A percentile compares a stretch with the other conserved stretches of the same genome.
Conservation (phyloP, 2,888 invertebrate genomes). For the Colostygia pectinataria region DNA sequence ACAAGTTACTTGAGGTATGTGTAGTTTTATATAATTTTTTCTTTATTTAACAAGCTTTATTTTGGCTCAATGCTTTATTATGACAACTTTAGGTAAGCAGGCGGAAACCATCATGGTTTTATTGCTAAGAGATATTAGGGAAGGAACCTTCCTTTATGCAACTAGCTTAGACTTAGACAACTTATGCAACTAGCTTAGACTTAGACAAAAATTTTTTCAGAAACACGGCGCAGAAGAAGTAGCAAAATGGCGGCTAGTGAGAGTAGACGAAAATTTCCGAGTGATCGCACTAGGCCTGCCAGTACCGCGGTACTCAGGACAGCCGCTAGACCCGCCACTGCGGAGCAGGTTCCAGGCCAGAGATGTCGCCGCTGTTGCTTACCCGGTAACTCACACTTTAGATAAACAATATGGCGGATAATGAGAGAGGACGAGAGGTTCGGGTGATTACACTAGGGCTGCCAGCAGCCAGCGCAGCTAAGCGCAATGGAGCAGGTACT, state of each 20-base stretch:
- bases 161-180: too few relatives aligned
- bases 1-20: constrained; percentile 90
- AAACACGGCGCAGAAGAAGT: constrained; percentile 91
- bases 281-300: constrained; percentile 97
- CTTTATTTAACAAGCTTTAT: too few relatives aligned
- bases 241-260: constrained; percentile 92
- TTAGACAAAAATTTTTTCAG: constrained; percentile 62
- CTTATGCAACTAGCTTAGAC: too few relatives aligned
- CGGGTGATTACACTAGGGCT: too few relatives aligned
- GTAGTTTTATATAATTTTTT: too few relatives aligned
- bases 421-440: background rate
- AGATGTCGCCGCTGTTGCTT: constrained; percentile 87
- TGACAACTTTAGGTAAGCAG: too few relatives aligned
- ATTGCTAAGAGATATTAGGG: too few relatives aligned
- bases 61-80: too few relatives aligned
- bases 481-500: too few relatives aligned
- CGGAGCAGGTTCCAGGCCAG: constrained; percentile 97
- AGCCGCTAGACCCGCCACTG: constrained; percentile 97
- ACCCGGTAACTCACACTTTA: constrained; percentile 79
- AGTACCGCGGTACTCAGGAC: constrained; percentile 93
- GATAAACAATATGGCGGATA: background rate
- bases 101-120: too few relatives aligned
- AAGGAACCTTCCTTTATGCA: too few relatives aligned
- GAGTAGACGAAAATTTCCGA: constrained; percentile 96
- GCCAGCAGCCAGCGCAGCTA: too few relatives aligned